phyloP scores from a whole-genome alignment of 2,888 invertebrate species.

The Luperina testacea region DNA sequence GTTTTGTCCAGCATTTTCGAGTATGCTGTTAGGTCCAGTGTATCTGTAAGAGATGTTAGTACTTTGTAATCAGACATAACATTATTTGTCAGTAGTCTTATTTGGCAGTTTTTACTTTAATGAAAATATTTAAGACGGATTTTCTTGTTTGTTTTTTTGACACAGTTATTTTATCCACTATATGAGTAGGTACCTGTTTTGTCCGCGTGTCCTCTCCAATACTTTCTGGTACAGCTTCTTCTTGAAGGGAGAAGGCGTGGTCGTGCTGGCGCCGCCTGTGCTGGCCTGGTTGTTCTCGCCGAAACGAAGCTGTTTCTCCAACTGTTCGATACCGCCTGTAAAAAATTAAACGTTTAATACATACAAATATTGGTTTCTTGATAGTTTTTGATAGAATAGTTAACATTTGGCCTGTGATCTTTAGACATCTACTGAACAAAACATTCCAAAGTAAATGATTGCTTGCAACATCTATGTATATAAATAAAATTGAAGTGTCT shows the following conservation, averaged over 20 bases:
- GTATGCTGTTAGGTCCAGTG: slow-evolving; percentile 69
- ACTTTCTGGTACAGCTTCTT: slow-evolving; percentile 94
- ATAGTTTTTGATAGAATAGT: background rate
- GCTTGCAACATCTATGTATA: background rate
- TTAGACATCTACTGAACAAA: background rate
- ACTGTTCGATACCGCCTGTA: slow-evolving; percentile 94
- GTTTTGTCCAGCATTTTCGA: slow-evolving; percentile 73
- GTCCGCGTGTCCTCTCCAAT: slow-evolving; percentile 87
- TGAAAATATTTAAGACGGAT: background rate
- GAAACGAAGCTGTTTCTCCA: slow-evolving; percentile 93
- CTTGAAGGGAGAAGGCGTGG: slow-evolving; percentile 92
- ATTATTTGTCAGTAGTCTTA: background rate
- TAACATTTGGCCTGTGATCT: background rate
- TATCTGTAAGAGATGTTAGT: slow-evolving; percentile 22
- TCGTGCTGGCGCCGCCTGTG: slow-evolving; percentile 78
- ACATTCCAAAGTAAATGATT: background rate
- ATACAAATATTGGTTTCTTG: background rate
- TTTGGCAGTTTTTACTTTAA: background rate
- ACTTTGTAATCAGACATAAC: background rate
- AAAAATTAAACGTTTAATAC: background rate
- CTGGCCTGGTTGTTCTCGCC: slow-evolving; percentile 82
- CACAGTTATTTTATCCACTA: background rate
- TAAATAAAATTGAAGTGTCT: too few relatives aligned
- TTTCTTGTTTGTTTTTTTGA: background rate
- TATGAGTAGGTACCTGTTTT: slow-evolving; percentile 74